Percentiles rank a stretch among this genome's conserved stretches.
These are phyloP conservation scores for Furcifer pardalis DNA, from an alignment of 2,797 vertebrate genomes.

Conservation along the genomic window DNA sequence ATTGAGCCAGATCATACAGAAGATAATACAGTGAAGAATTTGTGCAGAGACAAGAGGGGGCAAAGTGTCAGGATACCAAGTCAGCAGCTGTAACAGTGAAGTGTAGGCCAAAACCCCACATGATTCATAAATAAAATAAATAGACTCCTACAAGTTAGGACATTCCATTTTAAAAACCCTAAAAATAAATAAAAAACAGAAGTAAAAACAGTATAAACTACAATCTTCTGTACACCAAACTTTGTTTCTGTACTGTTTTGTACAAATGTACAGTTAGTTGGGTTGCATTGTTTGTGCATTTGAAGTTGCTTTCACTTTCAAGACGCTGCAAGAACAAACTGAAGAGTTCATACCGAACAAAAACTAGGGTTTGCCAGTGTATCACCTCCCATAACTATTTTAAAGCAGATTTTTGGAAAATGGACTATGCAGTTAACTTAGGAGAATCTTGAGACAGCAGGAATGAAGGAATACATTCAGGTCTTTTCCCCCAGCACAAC, in stretches of 20 bases:
- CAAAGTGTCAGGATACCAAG: constrained; percentile 24
- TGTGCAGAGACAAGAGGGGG: constrained; percentile 36
- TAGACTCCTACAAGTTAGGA: constrained; percentile 72
- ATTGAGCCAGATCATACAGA: constrained; percentile 54
- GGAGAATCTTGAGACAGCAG: constrained; percentile 72
- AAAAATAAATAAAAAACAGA: constrained; percentile 73
- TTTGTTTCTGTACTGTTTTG: constrained; percentile 69
- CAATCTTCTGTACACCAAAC: constrained; percentile 70
- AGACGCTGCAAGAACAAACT: constrained; percentile 73
- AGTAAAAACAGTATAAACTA: constrained; percentile 70
- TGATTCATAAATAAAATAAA: constrained; percentile 83
- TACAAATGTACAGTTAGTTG: constrained; percentile 79
- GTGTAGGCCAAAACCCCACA: constrained; percentile 63
- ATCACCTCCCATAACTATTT: constrained; percentile 64
- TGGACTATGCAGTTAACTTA: constrained; percentile 56
- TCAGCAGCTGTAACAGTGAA: constrained; percentile 71
- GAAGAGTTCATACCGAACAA: constrained; percentile 61
- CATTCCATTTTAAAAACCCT: constrained; percentile 56
- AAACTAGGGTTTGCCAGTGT: constrained; percentile 56
- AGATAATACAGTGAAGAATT: constrained; percentile 36
- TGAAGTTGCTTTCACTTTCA: constrained; percentile 58
- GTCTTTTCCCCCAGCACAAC: constrained; percentile 75
- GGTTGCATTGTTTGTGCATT: constrained; percentile 93
- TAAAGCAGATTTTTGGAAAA: constrained; percentile 56
- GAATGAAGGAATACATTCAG: constrained; percentile 72